A percentile compares a stretch with the other conserved stretches of the same genome.
Conservation (phyloP, 2,797 vertebrate genomes). For the Lates japonicus region DNA sequence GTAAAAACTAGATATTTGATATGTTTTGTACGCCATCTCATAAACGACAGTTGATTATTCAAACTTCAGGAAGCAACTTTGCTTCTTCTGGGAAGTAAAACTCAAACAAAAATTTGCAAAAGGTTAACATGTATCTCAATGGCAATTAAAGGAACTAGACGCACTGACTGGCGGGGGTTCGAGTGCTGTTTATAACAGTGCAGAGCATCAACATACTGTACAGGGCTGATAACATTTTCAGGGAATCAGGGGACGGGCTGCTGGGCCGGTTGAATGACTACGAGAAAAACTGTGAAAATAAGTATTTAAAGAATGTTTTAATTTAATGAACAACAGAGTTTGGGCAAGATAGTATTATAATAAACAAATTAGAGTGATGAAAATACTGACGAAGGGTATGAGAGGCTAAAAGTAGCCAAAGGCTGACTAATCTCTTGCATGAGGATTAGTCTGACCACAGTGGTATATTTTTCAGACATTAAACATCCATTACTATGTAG, state of each 20-base stretch:
- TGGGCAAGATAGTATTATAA: background rate
- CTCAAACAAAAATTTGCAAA: background rate
- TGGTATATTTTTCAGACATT: conserved; percentile 43
- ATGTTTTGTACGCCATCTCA: too few species aligned
- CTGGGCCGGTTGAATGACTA: background rate
- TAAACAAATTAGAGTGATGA: background rate
- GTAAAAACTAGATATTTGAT: background rate
- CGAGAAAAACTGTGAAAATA: too few species aligned
- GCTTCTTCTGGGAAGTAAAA: background rate
- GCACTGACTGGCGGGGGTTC: background rate
- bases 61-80: background rate
- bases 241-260: background rate
- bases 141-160: background rate
- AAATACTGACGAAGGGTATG: background rate
- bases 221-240: conserved; percentile 26
- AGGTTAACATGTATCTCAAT: background rate
- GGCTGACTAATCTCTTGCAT: conserved; percentile 48
- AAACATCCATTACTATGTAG: conserved; percentile 22
- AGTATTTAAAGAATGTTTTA: too few species aligned
- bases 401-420: conserved; percentile 38
- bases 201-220: conserved; percentile 18
- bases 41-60: background rate
- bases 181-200: conserved; percentile 37
- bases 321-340: background rate
- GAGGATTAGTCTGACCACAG: conserved; percentile 39